Base-by-base conservation (phyloP, 2,888 invertebrate species). In the Pandemis corylana region DNA sequence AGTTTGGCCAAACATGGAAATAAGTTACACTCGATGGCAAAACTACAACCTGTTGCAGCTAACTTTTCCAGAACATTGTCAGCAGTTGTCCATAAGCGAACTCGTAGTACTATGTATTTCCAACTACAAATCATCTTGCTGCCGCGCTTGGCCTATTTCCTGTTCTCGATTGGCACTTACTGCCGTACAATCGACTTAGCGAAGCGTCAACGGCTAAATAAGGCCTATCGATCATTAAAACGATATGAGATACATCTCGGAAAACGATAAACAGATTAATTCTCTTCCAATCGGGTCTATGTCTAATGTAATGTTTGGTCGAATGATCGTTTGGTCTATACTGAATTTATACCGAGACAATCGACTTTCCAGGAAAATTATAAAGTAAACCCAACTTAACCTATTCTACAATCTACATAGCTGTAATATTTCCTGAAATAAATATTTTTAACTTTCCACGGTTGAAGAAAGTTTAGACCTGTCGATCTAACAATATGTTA, bases 101-200 rank as follows among this genome's bases (percentile, higher is more conserved):
- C 64, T 42, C n/a, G 42, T 36, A 7, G 28, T 15, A 62, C 15
- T 62, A 36, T 36, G 28, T 36, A 64, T 44, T 63, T 36, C n/a
- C 49, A 53, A 59, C 62, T 53, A 36, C 28, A 63, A 63, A 68
- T 63, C 46, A 68, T 46, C 69, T 59, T 59, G 59, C 61, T 51
- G 63, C 70, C 12, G 42, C 68, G 68, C 68, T 68, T 62, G 53
- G 62, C 68, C 82, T 76, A 87, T 89, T 89, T 89, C 89, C 88
- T 87, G 84, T 76, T 67, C 76, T 70, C 80, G 85, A 89, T 89
- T 87, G 89, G 81, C 85, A 84, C 81, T 85, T 79, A 80, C 56
- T 56, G 56, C 80, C 78, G 81, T 81, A 84, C 82, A 87, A 86
- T 87, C 83, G 79, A 79, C 81, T 87, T 84, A 86, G 82, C 80